Base-by-base conservation (phyloP, 2,888 invertebrate genomes). In the Holacanthella duospinosa region DNA sequence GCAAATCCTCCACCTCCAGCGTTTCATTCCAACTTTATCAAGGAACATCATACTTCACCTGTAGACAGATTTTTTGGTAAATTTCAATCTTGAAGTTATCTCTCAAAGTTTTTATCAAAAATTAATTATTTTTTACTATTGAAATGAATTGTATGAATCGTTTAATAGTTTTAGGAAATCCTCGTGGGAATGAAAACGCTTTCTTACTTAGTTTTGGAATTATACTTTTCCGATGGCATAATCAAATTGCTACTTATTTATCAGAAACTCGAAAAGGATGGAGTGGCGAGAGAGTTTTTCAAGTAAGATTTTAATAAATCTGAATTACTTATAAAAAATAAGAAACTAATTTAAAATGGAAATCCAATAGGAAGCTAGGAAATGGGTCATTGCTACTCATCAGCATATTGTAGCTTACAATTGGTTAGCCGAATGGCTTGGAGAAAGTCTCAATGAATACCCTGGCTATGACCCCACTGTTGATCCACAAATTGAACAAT, bases 401-500 rank as follows among this genome's bases (percentile, higher is more conserved):
- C 82, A 82, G 69, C 76, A 78, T 63, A 77, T 82, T 27, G 77
- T 80, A 2, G 68, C 78, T 1, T 77, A 82, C 70, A 78, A 80
- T 68, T 82, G 82, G 82, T 74, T 82, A 48, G 79, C 79, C 2
- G 71, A 76, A 56, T 80, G 79, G 77, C 67, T 81, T 2, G 77
- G 77, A 1, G 69, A 72, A 27, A 29, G 55, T 2, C 64, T 77
- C 43, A 64, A 74, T n/a, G 1, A n/a, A 1, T 78, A 78, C 65
- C 21, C 60, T 64, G 74, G 75, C 73, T 68, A 71, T 59, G 67
- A 69, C 43, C 66, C 72, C 0, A 64, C 64, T 1, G 77, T 59
- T 43, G 80, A 84, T 75, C 83, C 84, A 3, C 82, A 83, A 73
- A 81, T 84, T 48, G 81, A 81, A 62, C 82, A 83, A 67, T 81